These are phyloP conservation scores for Silurus glanis DNA, from an alignment of 2,113 vertebrate genomes.

Conservation along the genomic window DNA sequence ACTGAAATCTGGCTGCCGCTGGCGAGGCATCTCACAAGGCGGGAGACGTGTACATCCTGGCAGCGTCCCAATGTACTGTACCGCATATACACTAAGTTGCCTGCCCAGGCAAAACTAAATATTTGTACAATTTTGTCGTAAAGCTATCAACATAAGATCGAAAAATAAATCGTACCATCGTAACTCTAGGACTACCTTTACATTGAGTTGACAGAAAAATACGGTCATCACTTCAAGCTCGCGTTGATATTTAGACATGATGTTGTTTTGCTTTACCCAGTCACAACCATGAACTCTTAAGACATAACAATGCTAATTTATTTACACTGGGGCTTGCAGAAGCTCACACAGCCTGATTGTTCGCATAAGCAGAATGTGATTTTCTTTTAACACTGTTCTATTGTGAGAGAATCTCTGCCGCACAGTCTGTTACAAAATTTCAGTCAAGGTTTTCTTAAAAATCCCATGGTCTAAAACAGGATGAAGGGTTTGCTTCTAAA, in stretches of 20 bases:
- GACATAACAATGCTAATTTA: neutral
- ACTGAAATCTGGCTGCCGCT: too few species aligned
- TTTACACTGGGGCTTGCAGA: neutral
- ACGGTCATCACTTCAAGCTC: neutral
- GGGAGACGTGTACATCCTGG: too few species aligned
- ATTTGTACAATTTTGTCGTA: too few species aligned
- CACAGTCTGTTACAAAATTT: neutral
- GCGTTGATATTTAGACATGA: neutral
- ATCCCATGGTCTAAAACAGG: neutral
- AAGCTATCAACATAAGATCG: too few species aligned
- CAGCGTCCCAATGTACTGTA: too few species aligned
- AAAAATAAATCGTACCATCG: too few species aligned
- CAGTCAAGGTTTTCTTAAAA: too few species aligned
- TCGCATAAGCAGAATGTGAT: neutral
- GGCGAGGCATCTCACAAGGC: too few species aligned
- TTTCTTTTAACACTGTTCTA: neutral
- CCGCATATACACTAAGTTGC: too few species aligned
- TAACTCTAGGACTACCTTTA: neutral
- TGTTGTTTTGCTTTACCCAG: neutral
- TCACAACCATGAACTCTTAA: neutral
- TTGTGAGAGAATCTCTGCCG: too few species aligned
- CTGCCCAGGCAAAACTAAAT: too few species aligned
- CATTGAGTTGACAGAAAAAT: neutral
- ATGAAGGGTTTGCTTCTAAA: too few species aligned
- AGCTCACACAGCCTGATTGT: neutral